Conservation (phyloP, 2,888 invertebrate genomes). For the Caenorhabditis angaria region DNA sequence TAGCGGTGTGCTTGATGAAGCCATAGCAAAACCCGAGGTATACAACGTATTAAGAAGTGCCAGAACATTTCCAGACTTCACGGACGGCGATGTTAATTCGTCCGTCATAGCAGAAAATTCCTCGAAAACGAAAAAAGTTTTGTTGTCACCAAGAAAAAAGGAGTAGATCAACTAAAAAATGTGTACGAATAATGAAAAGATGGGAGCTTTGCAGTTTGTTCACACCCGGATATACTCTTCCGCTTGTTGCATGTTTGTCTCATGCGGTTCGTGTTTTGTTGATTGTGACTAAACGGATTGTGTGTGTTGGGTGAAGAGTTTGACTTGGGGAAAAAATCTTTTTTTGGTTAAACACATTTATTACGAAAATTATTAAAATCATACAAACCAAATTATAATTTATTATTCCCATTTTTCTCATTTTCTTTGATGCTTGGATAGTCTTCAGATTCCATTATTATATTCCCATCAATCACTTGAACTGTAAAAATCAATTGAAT, state of each 20-base stretch:
- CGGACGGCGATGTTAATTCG: conserved; percentile 37
- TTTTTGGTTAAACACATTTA: too few species aligned
- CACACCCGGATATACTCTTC: conserved; percentile 42
- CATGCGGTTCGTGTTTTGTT: neutral
- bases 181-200: neutral
- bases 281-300: neutral
- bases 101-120: conserved; percentile 40
- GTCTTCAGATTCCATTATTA: too few species aligned
- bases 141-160: neutral
- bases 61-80: conserved; percentile 59
- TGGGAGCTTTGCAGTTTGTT: conserved; percentile 16
- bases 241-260: conserved; percentile 42
- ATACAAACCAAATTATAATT: too few species aligned
- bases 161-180: neutral
- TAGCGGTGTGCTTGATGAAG: conserved; percentile 61
- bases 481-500: too few species aligned
- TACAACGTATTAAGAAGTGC: conserved; percentile 69
- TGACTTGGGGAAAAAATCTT: too few species aligned
- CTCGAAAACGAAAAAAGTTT: too few species aligned
- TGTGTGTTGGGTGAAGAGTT: neutral
- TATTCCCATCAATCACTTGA: too few species aligned
- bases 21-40: conserved; percentile 69
- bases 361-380: too few species aligned
- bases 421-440: too few species aligned
- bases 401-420: too few species aligned